Percentiles rank a stretch among this genome's conserved stretches.
Evolutionary conservation across 1,140 invertebrate genomes (phyloP).

Genomic region (Drosophila simulans): DNA sequence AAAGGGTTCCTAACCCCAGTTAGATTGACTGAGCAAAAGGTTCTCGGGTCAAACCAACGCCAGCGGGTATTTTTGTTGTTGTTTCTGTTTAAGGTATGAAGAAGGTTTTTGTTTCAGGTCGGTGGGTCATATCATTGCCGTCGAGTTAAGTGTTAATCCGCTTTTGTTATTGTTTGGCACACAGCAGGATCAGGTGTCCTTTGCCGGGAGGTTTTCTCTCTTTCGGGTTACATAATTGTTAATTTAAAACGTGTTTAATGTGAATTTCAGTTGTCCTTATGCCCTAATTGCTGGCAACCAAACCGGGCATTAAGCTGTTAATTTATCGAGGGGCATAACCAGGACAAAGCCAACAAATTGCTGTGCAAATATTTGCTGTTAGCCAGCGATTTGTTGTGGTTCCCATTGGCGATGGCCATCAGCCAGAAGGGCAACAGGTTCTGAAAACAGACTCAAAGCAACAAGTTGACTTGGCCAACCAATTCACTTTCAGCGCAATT

Average conservation of each 20-base stretch:
- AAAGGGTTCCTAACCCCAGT: constrained; percentile 54
- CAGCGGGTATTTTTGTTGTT: constrained; percentile 1
- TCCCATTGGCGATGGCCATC: constrained; percentile 11
- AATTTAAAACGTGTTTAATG: constrained; percentile 79
- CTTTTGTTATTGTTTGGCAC: constrained; percentile 77
- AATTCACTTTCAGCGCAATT: not conserved
- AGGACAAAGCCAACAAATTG: constrained; percentile 58
- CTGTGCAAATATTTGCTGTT: constrained; percentile 65
- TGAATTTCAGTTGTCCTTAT: constrained; percentile 55
- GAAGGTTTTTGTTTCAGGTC: constrained; percentile 26
- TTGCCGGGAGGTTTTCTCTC: constrained; percentile 30
- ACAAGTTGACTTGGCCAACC: constrained; percentile 62
- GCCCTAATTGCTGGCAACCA: constrained; percentile 26
- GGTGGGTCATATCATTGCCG: constrained; percentile 64
- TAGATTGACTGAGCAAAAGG: constrained; percentile 79
- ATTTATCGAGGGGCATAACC: constrained; percentile 45
- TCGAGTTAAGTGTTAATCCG: constrained; percentile 79
- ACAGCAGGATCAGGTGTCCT: constrained; percentile 62
- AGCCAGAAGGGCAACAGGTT: constrained; percentile 39
- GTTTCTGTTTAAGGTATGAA: too few species aligned
- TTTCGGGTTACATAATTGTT: constrained; percentile 71
- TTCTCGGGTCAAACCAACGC: constrained; percentile 55
- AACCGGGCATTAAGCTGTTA: constrained; percentile 44
- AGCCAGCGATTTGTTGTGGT: constrained; percentile 56
- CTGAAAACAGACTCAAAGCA: constrained; percentile 29